phyloP scores from a whole-genome alignment of 2,113 vertebrate genomes.

The Limanda limanda region DNA sequence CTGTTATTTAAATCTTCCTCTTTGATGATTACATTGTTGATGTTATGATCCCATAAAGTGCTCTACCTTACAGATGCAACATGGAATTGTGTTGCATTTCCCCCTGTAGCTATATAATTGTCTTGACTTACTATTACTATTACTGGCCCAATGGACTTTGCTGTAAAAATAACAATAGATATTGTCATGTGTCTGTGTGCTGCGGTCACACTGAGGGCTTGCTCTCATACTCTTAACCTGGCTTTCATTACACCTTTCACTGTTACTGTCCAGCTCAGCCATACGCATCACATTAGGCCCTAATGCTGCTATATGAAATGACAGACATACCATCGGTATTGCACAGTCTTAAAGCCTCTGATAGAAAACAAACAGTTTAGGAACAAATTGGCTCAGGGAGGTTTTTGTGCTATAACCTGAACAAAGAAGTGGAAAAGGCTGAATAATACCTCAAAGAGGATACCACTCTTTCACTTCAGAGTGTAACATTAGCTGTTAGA shows the following conservation, averaged over 20 bases:
- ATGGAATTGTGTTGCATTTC: constrained; percentile 42
- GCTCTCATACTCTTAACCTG: constrained; percentile 26
- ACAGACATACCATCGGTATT: background rate
- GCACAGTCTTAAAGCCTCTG: background rate
- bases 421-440: background rate
- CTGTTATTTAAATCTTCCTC: constrained; percentile 34
- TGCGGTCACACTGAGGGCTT: background rate
- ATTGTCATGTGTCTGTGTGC: constrained; percentile 33
- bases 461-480: background rate
- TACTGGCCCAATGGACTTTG: constrained; percentile 42
- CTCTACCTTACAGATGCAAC: constrained; percentile 38
- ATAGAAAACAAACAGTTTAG: background rate
- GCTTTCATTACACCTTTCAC: constrained; percentile 46
- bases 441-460: background rate
- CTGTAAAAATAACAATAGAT: constrained; percentile 43
- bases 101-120: constrained; percentile 57
- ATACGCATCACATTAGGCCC: constrained; percentile 17
- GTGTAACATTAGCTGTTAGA: background rate
- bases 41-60: constrained; percentile 32
- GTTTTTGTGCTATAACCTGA: background rate
- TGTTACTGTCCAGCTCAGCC: constrained; percentile 10
- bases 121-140: constrained; percentile 44
- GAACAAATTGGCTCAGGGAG: background rate
- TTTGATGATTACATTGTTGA: constrained; percentile 26
- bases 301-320: background rate